Evolutionary conservation across 2,797 vertebrate species (phyloP), one percentile per base, ranked within the genome.

Genomic region (Sarcoramphus papa): DNA sequence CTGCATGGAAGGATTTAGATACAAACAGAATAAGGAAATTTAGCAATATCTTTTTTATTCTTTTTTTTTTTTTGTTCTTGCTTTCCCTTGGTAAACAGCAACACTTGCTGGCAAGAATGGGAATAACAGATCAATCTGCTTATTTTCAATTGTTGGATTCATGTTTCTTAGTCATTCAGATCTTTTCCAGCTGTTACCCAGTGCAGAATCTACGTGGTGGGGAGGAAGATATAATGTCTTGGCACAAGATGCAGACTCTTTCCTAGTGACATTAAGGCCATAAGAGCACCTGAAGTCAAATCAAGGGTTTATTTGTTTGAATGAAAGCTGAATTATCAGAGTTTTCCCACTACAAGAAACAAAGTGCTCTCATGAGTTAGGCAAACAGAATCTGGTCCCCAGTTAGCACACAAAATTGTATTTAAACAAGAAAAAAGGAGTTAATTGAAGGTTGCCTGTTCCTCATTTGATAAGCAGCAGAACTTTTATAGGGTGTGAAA

Each of bases 71-170:
- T 51, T 14, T 3, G 2, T 81, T 69, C 51, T 54, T 90, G 20
- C 23, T 67, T 97, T 98, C 17, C 16, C 65, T 95, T 97, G 95
- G 95, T 95, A 96, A 97, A 98, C 96, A 98, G 98, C 98, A 98
- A 91, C 98, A 94, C 98, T 98, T 94, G 79, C 98, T 98, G 98
- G 98, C 95, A 96, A 96, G 95, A 97, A 78, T 67, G 85, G 97
- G 98, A 98, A 98, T 93, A 95, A 94, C 98, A 98, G 95, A 95
- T 48, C 68, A 67, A 37, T 72, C 60, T 30, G 43, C 62, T 94
- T 75, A 41, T 94, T 96, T 91, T 88, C 67, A 45, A 0, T 88
- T 70, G 72, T 43, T 31, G 4, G 59, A 77, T 85, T 86, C 2
- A 1, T 24, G 27, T 85, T 73, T 67, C 40, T 82, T 53, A 85